Base-by-base conservation (phyloP, 2,797 vertebrate genomes). In the Girardinus metallicus region DNA sequence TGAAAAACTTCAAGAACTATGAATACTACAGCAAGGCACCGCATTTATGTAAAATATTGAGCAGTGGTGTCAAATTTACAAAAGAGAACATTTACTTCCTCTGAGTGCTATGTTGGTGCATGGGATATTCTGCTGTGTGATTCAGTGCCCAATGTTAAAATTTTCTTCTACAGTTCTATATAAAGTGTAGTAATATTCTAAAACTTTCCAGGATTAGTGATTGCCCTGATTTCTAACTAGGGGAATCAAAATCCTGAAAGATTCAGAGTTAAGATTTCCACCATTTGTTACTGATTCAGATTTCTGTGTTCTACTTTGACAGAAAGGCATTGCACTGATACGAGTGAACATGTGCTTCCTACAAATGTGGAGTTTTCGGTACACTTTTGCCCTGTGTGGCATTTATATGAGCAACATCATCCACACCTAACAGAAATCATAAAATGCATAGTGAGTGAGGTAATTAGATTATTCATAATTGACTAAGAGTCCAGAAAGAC, bases 381-480 rank as follows among this genome's bases (percentile, higher is more conserved):
- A 34, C 7, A 3, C 11, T 26, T 21, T 76, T 6, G 46, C n/a
- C 10, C 1, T 47, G 74, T 76, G 60, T 21, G 60, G 7, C 31
- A 64, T 64, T 64, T 64, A 64, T 64, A 44, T 44, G 29, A 29
- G n/a, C 31, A 60, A 31, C 26, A 3, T 21, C 43, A 23, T 46
- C 41, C 21, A 16, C n/a, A 60, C 55, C 12, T 10, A 75, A 41
- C n/a, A 7, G 41, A 15, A 64, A 36, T 8, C 16, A 36, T 64
- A 34, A 31, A 75, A 75, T 43, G 75, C 44, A 13, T 36, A 39
- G 21, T n/a, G 46, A 77, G 46, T 41, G 36, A 55, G 15, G 26
- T 70, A 70, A 71, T 77, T 77, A 71, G 46, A 71, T 77, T 77
- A 39, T 47, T 77, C 26, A 18, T 36, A n/a, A 51, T 70, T 3